Percentiles rank a stretch among this genome's conserved stretches.
Conservation (phyloP, 2,888 invertebrate species). For the Diaprepes abbreviatus region DNA sequence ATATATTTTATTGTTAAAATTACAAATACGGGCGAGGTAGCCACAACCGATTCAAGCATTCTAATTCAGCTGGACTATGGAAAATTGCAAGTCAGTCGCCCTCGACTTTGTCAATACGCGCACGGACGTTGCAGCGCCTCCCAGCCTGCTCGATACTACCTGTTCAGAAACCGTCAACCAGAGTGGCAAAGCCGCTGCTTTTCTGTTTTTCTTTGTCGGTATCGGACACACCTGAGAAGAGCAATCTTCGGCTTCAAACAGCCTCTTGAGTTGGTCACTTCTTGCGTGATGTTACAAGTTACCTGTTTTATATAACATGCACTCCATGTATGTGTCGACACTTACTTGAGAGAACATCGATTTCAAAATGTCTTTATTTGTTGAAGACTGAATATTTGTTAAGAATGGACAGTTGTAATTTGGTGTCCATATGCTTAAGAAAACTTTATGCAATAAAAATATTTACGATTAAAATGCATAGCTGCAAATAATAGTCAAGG, state of each 20-base stretch:
- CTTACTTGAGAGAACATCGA: no score
- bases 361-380: no score
- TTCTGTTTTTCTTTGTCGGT: conserved; percentile 30
- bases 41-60: no score
- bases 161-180: conserved; percentile 35
- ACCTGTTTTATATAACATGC: not conserved
- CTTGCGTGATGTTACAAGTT: not conserved
- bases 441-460: no score
- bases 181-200: conserved; percentile 17
- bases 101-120: conserved; percentile 4
- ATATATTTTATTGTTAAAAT: no score
- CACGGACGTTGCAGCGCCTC: conserved; percentile 24
- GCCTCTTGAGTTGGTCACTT: not conserved
- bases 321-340: not conserved
- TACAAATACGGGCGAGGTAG: no score
- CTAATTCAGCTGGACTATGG: not conserved
- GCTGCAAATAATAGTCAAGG: no score
- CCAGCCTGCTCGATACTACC: conserved; percentile 30
- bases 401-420: no score
- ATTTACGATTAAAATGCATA: no score
- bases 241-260: not conserved
- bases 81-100: not conserved
- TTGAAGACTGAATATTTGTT: no score
- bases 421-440: no score
- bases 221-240: conserved; percentile 24